Conservation (phyloP, 1,140 invertebrate species). For the Kradibia gibbosae region DNA sequence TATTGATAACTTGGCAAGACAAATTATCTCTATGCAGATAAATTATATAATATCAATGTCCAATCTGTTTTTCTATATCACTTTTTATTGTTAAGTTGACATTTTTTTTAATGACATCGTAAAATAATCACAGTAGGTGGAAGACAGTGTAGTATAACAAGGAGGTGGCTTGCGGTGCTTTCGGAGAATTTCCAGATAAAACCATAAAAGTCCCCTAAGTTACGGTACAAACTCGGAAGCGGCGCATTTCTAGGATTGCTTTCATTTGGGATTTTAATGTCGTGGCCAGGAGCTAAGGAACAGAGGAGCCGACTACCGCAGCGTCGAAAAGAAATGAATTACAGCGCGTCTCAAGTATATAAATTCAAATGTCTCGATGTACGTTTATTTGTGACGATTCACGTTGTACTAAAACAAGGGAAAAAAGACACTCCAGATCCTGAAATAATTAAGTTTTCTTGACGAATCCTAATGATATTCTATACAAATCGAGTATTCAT, state of each 20-base stretch:
- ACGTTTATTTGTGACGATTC: conserved; percentile 23
- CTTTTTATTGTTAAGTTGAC: conserved; percentile 17
- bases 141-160: conserved; percentile 18
- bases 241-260: conserved; percentile 48
- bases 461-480: conserved; percentile 33
- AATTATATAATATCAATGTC: conserved; percentile 24
- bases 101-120: conserved; percentile 23
- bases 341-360: conserved; percentile 35
- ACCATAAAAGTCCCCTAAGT: conserved; percentile 49
- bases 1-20: too few species aligned
- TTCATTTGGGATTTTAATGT: conserved; percentile 37
- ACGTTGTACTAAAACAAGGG: background rate
- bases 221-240: conserved; percentile 43
- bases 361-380: conserved; percentile 25
- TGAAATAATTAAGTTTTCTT: conserved; percentile 35
- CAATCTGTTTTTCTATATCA: conserved; percentile 2
- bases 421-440: background rate
- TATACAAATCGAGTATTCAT: conserved; percentile 34
- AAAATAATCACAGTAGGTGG: conserved; percentile 39
- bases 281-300: conserved; percentile 20
- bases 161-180: conserved; percentile 17
- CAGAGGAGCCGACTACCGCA: conserved; percentile 21
- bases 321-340: conserved; percentile 37
- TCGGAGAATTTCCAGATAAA: conserved; percentile 45
- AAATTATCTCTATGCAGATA: background rate